Conservation (phyloP, 2,797 vertebrate genomes). For the Strix occidentalis region DNA sequence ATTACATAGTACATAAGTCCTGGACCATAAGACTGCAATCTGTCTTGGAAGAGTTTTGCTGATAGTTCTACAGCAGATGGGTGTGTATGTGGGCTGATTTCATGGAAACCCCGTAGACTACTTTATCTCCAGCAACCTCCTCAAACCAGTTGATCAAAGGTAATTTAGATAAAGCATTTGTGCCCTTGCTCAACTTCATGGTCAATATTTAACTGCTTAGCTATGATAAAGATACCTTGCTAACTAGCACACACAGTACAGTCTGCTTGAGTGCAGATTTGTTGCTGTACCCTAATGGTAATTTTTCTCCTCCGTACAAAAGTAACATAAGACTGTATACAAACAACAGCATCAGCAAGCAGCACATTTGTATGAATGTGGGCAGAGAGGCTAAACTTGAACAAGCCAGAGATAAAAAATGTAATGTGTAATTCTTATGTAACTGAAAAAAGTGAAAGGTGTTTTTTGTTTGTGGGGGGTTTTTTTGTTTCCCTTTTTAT, state of each 20-base stretch:
- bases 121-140: constrained; percentile 42
- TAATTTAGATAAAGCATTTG: constrained; percentile 56
- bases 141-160: constrained; percentile 41
- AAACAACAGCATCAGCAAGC: background rate
- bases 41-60: background rate
- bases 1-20: background rate
- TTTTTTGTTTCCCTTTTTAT: background rate
- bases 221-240: constrained; percentile 16
- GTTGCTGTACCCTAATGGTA: background rate
- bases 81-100: constrained; percentile 16
- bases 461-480: background rate
- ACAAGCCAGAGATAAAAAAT: background rate
- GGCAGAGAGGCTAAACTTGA: background rate
- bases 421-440: background rate
- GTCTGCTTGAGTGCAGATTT: background rate
- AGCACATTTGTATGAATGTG: background rate
- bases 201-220: constrained; percentile 47
- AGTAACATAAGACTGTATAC: background rate
- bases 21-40: background rate
- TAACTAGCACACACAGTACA: background rate
- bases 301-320: background rate
- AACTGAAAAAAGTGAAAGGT: background rate
- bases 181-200: background rate
- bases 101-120: background rate
- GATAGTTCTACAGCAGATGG: background rate